Base-by-base conservation (phyloP, 2,888 invertebrate species). In the Pristionchus maxplancki region DNA sequence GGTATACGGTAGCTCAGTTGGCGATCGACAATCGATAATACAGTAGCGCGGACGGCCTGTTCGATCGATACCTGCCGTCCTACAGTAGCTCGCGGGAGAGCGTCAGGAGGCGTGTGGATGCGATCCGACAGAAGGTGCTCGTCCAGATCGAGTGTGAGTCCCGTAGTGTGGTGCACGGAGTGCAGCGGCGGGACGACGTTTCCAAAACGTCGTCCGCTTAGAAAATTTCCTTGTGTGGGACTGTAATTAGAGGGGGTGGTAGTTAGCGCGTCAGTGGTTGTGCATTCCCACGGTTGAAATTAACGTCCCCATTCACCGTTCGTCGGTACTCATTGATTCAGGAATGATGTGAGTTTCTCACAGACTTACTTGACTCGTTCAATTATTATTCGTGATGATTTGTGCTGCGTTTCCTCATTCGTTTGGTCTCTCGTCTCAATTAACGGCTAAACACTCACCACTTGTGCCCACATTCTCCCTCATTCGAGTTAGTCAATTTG, bases 81-180 rank as follows among this genome's bases (percentile, higher is more conserved):
- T 67, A 58, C 71, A 40, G 40, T 40, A 37, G 44, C 50, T 71
- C 67, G 50, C 2, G 86, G 50, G 86, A 87, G 34, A 58, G 58
- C n/a, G 86, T 87, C 20, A 31, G 71, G 31, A 5, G 86, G 28
- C 9, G 86, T 0, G 71, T 87, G 3, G 86, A 87, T 17, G 86
- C 86, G n/a, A 71, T 87, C 24, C 67, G 86, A 9, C 44, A 87
- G 86, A 44, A 50, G 48, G 86, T 87, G 31, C 86, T 87, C 31
- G 86, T 87, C 31, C 86, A 87, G 71, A 87, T 87, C 50, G 86
- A 87, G 58, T 87, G 86, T 87, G 71, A 87, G 86, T 87, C 3
- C 44, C 11, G 17, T 31, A 13, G 48, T 85, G 40, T 53, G 82
- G 58, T 58, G 58, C 58, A 58, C 24, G 9, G 58, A 17, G 58